These are phyloP conservation scores for Venustaconcha ellipsiformis DNA, from an alignment of 1,140 invertebrate genomes.

Conservation along the genomic window DNA sequence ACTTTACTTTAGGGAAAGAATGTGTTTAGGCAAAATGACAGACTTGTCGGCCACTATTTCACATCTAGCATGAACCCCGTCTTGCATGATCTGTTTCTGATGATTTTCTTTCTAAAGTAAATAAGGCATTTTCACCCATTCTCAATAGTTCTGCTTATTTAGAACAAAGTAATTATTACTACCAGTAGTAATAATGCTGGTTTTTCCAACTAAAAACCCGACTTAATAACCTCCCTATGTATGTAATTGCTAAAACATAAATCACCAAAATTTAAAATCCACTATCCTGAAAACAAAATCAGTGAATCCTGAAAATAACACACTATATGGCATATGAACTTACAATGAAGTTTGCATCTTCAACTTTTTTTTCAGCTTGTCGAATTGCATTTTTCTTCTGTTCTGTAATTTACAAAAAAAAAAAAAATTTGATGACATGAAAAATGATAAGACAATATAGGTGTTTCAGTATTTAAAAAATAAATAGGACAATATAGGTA, in stretches of 20 bases:
- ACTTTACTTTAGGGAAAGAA: too few relatives aligned
- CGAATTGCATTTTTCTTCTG: slow-evolving; percentile 58
- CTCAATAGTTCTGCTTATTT: background rate
- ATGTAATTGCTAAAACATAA: too few relatives aligned
- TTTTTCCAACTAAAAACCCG: background rate
- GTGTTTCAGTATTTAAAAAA: background rate
- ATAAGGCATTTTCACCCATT: background rate
- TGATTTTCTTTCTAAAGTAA: too few relatives aligned
- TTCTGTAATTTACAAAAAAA: slow-evolving; percentile 47
- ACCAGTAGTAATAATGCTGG: background rate
- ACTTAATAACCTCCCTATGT: background rate
- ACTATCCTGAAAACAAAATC: background rate
- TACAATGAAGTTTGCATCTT: slow-evolving; percentile 63
- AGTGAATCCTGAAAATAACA: background rate
- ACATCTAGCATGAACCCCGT: too few relatives aligned
- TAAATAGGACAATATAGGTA: background rate
- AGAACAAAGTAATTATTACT: slow-evolving; percentile 1
- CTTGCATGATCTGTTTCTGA: too few relatives aligned
- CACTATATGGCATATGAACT: slow-evolving; percentile 11
- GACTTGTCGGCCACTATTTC: too few relatives aligned
- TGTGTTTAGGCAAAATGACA: too few relatives aligned
- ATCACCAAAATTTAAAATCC: background rate
- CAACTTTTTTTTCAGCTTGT: slow-evolving; percentile 60
- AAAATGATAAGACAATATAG: background rate
- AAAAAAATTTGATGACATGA: background rate